A percentile compares a stretch with the other conserved stretches of the same genome.
phyloP scores from a whole-genome alignment of 2,113 vertebrate genomes.

The Syngnathus typhle region DNA sequence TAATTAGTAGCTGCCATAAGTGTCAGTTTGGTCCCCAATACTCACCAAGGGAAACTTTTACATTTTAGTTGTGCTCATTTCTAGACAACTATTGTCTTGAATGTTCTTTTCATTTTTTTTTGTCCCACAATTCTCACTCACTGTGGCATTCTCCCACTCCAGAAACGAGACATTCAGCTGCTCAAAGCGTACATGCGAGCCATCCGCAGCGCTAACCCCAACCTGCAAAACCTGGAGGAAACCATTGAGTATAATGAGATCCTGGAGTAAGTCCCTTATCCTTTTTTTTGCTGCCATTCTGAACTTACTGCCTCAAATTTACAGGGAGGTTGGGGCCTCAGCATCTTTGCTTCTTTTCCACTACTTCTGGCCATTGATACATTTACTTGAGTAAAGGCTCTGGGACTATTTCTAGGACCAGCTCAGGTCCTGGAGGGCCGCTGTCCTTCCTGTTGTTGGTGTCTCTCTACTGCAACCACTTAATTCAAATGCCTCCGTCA shows the following conservation, averaged over 20 bases:
- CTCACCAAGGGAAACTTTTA: not conserved
- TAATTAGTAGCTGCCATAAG: no score
- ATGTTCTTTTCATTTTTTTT: not conserved
- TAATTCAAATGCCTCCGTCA: no score
- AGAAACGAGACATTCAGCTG: conserved; percentile 97
- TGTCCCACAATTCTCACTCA: not conserved
- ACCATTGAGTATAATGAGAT: conserved; percentile 98
- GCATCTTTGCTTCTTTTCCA: not conserved
- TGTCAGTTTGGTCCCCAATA: not conserved
- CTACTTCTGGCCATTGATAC: not conserved
- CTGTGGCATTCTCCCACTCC: conserved; percentile 5
- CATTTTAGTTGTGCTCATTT: not conserved
- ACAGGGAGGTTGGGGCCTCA: no score
- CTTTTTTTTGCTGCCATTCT: not conserved
- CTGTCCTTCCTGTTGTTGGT: not conserved
- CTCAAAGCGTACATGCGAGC: conserved; percentile 97
- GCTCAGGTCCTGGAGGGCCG: no score
- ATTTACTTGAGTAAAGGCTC: not conserved
- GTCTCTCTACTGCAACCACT: no score
- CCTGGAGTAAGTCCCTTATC: conserved; percentile 81
- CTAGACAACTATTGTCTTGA: not conserved
- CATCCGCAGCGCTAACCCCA: conserved; percentile 96
- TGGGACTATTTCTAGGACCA: not conserved
- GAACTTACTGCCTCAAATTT: no score
- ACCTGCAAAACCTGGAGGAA: conserved; percentile 95